These are phyloP conservation scores for Dryomyza anilis DNA, from an alignment of 2,888 invertebrate species.

Conservation along the genomic window DNA sequence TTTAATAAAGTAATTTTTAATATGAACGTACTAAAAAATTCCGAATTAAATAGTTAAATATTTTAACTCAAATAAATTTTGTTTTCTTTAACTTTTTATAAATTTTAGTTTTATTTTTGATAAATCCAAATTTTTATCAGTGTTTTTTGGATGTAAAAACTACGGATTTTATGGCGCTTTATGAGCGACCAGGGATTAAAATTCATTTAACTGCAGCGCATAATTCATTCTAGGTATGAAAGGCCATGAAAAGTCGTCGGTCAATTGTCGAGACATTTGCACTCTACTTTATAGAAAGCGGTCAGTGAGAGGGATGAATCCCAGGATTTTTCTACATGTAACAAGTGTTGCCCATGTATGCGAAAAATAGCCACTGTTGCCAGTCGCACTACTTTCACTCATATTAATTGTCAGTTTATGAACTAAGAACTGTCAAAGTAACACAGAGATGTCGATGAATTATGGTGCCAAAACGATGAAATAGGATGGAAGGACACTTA, in stretches of 20 bases:
- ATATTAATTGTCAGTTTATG: slow-evolving; percentile 16
- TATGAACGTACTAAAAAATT: too few relatives aligned
- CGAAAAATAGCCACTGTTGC: neutral
- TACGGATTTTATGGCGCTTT: slow-evolving; percentile 16
- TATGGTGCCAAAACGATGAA: neutral
- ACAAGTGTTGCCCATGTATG: neutral
- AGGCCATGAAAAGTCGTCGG: too few relatives aligned
- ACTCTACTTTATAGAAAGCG: too few relatives aligned
- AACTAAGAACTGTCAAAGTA: slow-evolving; percentile 14
- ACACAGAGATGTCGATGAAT: neutral
- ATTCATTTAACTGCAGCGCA: slow-evolving; percentile 10
- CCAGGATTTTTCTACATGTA: too few relatives aligned
- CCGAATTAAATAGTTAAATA: too few relatives aligned
- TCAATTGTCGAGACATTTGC: too few relatives aligned
- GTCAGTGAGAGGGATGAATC: neutral
- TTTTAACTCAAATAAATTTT: too few relatives aligned
- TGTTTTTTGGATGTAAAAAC: neutral
- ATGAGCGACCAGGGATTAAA: slow-evolving; percentile 20
- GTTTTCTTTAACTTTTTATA: too few relatives aligned
- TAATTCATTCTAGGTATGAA: too few relatives aligned
- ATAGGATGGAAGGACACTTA: neutral
- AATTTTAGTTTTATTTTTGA: too few relatives aligned
- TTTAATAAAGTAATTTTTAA: too few relatives aligned
- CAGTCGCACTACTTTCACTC: neutral
- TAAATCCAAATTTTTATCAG: neutral